phyloP scores from a whole-genome alignment of 2,797 vertebrate species.

The Todus mexicanus region DNA sequence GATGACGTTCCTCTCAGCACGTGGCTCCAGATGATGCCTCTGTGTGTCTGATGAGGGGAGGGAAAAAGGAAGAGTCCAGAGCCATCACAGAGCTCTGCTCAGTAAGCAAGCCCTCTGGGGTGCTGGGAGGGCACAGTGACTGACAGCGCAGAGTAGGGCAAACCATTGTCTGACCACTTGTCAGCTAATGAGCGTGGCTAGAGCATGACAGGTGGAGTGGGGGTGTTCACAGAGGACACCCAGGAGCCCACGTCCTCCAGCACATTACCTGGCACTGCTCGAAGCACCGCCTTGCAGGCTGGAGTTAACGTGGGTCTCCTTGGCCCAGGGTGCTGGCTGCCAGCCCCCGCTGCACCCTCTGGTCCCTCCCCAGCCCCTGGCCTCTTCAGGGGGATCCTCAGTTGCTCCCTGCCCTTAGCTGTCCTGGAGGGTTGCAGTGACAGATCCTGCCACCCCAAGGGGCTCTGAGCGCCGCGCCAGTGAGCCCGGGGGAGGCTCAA shows the following conservation, averaged over 20 bases:
- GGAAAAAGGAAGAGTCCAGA: background rate
- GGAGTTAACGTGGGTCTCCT: background rate
- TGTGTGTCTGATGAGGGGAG: background rate
- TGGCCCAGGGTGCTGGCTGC: background rate
- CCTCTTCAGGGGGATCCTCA: background rate
- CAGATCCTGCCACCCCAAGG: background rate
- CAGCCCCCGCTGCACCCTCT: background rate
- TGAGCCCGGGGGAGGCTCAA: background rate
- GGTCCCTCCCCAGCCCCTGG: background rate
- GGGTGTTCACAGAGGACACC: background rate
- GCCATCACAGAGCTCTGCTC: background rate
- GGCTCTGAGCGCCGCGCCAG: fast-evolving
- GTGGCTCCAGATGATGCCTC: background rate
- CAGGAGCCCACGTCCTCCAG: fast-evolving
- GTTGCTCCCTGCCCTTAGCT: background rate
- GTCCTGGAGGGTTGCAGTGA: background rate
- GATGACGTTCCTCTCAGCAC: background rate
- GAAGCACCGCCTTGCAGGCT: background rate
- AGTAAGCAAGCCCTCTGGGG: background rate
- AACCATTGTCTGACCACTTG: background rate
- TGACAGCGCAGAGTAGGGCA: background rate
- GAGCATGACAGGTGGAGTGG: background rate
- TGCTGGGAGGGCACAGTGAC: background rate
- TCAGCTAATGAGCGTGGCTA: background rate
- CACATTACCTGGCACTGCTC: background rate